Base-by-base conservation (phyloP, 2,797 vertebrate species). In the Rhadinocentrus ornatus region DNA sequence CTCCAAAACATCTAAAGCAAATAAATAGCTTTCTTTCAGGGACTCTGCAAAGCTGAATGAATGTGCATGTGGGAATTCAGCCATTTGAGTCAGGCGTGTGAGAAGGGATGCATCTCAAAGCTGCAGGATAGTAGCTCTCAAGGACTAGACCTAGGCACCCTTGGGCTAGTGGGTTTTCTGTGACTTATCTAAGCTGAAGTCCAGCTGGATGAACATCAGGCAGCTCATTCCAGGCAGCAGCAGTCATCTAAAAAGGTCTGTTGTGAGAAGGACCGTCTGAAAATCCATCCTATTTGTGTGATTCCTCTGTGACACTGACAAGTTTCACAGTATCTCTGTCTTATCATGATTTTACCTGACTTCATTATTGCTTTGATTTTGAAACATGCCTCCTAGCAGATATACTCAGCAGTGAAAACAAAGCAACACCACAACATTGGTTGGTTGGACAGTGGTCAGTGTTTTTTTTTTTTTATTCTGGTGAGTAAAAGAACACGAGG, bases 201-300 rank as follows among this genome's bases (percentile, higher is more conserved):
- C 50, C 73, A 81, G 80, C 12, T 62, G 75, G 75, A 54, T 74
- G 78, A 86, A 78, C 83, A 81, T 74, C 77, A 78, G 72, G 78
- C 74, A 1, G 73, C 80, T 81, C 83, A 58, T 75, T 73, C 58
- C 68, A 22, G 75, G 50, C 26, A 79, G 76, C 72, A 50, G 72
- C 68, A 32, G 77, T 80, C 63, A 78, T 71, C 15, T 52, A 75
- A 84, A 86, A 81, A 68, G 79, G 85, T 85, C 81, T 75, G 9
- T 80, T 75, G 65, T 50, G 70, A 81, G 82, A 69, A 80, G 15
- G 11, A 5, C 46, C 1, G 62, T 62, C 84, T 86, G 84, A 82
- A 88, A 88, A 89, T 75, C 81, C 29, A 1, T 41, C 76, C 52
- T 66, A 71, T 82, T 83, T 77, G 62, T 76, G 73, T 41, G n/a